phyloP scores from a whole-genome alignment of 2,113 vertebrate genomes.

The Regulus satrapa region DNA sequence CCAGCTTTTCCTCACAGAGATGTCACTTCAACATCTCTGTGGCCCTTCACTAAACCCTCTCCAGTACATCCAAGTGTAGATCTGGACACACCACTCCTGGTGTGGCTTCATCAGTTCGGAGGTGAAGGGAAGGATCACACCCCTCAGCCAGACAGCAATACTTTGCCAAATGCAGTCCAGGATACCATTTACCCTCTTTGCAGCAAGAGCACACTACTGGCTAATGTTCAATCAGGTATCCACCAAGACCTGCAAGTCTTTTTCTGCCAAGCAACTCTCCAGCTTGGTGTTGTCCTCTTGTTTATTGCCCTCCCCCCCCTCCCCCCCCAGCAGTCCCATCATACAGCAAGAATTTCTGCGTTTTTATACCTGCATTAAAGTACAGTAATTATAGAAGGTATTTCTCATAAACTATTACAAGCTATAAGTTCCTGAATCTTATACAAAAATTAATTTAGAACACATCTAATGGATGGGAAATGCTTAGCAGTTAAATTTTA shows the following conservation, averaged over 20 bases:
- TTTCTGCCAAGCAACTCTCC: not conserved
- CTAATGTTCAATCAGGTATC: not conserved
- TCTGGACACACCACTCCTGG: not conserved
- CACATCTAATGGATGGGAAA: not conserved
- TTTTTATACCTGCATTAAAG: not conserved
- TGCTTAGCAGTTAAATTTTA: not conserved
- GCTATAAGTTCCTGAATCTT: not conserved
- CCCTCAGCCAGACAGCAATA: not conserved
- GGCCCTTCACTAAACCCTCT: not conserved
- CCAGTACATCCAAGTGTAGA: not conserved
- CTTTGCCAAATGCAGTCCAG: not conserved
- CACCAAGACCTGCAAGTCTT: not conserved
- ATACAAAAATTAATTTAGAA: not conserved
- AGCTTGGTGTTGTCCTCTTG: rapidly evolving
- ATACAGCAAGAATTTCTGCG: not conserved
- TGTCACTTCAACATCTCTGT: not conserved
- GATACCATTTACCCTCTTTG: not conserved
- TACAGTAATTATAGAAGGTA: not conserved
- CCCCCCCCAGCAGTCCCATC: rapidly evolving
- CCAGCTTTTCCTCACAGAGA: not conserved
- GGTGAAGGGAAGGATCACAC: not conserved
- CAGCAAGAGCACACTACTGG: not conserved
- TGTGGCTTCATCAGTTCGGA: no score
- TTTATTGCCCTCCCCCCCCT: no score
- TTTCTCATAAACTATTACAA: not conserved